Conservation (phyloP, 2,113 vertebrate genomes). For the Bos indicus region DNA sequence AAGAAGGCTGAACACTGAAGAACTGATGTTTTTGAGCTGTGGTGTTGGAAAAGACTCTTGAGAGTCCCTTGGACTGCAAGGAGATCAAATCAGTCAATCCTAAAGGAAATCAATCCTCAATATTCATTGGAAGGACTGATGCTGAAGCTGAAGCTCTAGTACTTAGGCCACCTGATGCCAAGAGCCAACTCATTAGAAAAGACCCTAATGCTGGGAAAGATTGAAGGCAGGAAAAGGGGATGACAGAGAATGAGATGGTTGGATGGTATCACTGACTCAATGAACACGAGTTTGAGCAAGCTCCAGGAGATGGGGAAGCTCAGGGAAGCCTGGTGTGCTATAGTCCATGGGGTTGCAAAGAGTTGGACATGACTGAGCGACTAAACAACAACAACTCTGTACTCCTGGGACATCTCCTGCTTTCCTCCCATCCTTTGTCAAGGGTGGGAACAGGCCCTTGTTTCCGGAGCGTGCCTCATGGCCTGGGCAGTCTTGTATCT, state of each 20-base stretch:
- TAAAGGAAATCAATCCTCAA: not conserved
- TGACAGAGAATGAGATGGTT: not conserved
- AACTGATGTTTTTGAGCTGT: not conserved
- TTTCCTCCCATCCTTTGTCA: not conserved
- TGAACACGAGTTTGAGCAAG: not conserved
- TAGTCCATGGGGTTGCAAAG: not conserved
- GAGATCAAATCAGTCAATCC: no score
- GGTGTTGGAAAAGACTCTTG: not conserved
- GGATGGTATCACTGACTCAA: not conserved
- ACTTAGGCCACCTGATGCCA: not conserved
- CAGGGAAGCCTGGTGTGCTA: not conserved
- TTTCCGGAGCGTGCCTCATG: not conserved
- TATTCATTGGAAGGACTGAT: not conserved
- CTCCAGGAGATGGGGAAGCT: not conserved
- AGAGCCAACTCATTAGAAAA: not conserved
- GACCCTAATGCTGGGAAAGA: not conserved
- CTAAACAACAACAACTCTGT: not conserved
- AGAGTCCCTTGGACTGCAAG: not conserved
- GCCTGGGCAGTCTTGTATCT: not conserved
- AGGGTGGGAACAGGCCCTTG: rapidly evolving
- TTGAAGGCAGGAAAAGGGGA: not conserved
- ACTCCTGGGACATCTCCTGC: not conserved
- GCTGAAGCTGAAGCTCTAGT: not conserved
- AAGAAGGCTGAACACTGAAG: not conserved
- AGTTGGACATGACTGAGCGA: not conserved